Conservation (phyloP, 2,797 vertebrate genomes). For the Syngnathus rostellatus region DNA sequence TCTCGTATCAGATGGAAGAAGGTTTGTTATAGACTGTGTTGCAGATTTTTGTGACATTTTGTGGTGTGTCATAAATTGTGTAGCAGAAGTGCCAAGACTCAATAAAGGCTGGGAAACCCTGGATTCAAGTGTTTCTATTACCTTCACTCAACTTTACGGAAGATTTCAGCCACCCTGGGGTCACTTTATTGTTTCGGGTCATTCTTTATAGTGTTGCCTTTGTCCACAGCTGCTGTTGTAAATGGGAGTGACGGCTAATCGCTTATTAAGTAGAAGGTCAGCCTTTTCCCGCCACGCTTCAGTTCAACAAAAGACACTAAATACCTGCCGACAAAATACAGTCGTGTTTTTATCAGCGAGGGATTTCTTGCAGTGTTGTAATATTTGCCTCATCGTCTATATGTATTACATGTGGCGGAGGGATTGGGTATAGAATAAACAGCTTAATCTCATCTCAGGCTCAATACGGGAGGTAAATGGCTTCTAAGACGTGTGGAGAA, state of each 20-base stretch:
- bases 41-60: neutral
- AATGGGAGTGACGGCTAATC: neutral
- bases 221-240: slow-evolving; percentile 1
- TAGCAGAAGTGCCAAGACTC: neutral
- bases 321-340: neutral
- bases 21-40: no score
- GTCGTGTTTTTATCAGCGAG: neutral
- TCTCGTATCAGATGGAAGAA: no score
- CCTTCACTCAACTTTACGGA: neutral
- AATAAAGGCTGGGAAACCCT: neutral
- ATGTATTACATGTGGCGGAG: neutral
- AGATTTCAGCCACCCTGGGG: neutral
- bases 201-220: neutral
- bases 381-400: neutral
- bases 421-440: slow-evolving; percentile 5
- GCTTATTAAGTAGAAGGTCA: neutral
- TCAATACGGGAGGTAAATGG: slow-evolving; percentile 27
- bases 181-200: neutral
- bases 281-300: neutral
- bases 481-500: slow-evolving; percentile 35
- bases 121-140: neutral
- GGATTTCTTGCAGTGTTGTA: slow-evolving; percentile 1
- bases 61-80: neutral
- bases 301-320: neutral
- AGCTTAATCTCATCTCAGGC: slow-evolving; percentile 37